Percentiles rank a stretch among this genome's conserved stretches.
Evolutionary conservation across 2,888 invertebrate genomes (phyloP).

Genomic region (Apamea epomidion): DNA sequence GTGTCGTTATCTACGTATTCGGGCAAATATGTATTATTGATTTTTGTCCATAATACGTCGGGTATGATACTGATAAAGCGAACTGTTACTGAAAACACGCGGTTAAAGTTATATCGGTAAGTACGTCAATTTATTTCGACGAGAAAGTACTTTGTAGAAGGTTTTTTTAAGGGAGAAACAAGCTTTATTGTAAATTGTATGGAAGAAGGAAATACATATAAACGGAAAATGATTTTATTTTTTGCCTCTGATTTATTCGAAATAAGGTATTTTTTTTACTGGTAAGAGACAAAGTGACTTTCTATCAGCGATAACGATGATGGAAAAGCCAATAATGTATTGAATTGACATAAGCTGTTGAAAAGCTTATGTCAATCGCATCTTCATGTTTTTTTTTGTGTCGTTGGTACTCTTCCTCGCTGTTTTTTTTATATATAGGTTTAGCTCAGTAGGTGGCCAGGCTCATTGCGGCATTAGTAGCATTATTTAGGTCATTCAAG

Average conservation of each 20-base stretch:
- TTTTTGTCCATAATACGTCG: slow-evolving; percentile 71
- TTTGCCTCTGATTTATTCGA: neutral
- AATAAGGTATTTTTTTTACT: neutral
- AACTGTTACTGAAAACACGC: slow-evolving; percentile 48
- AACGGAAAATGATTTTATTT: too few relatives aligned
- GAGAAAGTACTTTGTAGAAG: neutral
- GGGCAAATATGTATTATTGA: slow-evolving; percentile 77
- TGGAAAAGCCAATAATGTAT: neutral
- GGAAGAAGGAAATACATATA: neutral
- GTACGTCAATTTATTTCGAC: neutral
- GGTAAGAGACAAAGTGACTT: neutral
- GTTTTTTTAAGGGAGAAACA: neutral
- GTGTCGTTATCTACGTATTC: slow-evolving; percentile 69
- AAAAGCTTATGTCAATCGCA: neutral
- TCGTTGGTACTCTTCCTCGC: too few relatives aligned
- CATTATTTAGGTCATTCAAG: neutral
- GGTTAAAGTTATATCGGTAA: neutral
- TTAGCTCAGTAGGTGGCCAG: neutral
- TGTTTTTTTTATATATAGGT: too few relatives aligned
- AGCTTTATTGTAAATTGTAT: neutral
- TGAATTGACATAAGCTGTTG: neutral
- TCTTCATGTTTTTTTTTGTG: too few relatives aligned
- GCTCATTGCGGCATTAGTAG: neutral
- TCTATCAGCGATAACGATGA: neutral
- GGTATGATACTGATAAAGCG: slow-evolving; percentile 66